A percentile compares a stretch with the other conserved stretches of the same genome.
Evolutionary conservation across 1,140 invertebrate species (phyloP).

Genomic region (Anastrepha ludens): DNA sequence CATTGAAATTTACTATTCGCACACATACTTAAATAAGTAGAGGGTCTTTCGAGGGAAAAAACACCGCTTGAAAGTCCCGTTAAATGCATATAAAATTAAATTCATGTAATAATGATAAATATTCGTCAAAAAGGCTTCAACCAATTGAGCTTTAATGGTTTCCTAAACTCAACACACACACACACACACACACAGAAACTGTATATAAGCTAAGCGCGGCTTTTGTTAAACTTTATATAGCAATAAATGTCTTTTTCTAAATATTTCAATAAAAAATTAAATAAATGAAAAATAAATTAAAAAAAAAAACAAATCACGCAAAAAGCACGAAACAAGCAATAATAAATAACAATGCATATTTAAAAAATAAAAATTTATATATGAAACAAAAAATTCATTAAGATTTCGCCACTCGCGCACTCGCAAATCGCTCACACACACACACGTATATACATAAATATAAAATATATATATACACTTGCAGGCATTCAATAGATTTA

Average conservation of each 20-base stretch:
- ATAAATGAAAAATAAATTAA: background rate
- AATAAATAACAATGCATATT: background rate
- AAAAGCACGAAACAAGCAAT: background rate
- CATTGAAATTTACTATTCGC: background rate
- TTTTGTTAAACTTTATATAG: slow-evolving; percentile 32
- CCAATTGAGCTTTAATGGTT: slow-evolving; percentile 48
- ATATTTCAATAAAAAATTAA: background rate
- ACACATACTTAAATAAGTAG: background rate
- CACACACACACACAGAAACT: background rate
- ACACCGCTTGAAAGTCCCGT: no score
- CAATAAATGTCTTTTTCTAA: slow-evolving; percentile 9
- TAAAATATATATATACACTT: background rate
- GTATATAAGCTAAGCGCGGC: slow-evolving; percentile 48
- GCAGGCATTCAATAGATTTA: background rate
- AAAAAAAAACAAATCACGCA: background rate
- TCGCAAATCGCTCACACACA: background rate
- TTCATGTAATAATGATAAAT: background rate
- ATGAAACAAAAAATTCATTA: background rate
- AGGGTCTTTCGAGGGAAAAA: background rate
- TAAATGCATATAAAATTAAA: background rate
- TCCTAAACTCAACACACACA: slow-evolving; percentile 20
- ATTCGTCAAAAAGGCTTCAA: slow-evolving; percentile 18
- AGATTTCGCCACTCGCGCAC: background rate
- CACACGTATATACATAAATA: background rate
- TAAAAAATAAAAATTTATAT: background rate